Evolutionary conservation across 2,888 invertebrate genomes (phyloP).

Genomic region (Rosalia funebris): DNA sequence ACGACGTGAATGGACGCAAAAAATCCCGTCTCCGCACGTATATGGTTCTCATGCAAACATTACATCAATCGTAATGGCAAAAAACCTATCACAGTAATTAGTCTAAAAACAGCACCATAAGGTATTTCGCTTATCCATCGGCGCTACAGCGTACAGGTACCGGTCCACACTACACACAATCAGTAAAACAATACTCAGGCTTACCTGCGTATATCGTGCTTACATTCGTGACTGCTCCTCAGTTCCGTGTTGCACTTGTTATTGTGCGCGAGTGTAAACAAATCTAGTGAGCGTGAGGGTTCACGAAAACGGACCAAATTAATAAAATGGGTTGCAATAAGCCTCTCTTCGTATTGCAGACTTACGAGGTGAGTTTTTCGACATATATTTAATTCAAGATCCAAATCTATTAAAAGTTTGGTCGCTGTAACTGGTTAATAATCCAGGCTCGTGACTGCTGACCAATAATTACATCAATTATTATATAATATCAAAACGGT

Average conservation of each 20-base stretch:
- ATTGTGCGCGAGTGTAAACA: slow-evolving; percentile 8
- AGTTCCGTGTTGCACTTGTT: slow-evolving; percentile 15
- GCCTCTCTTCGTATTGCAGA: slow-evolving; percentile 70
- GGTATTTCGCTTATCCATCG: neutral
- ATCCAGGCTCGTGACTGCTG: neutral
- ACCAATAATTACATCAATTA: neutral
- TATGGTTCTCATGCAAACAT: too few relatives aligned
- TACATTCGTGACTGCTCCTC: slow-evolving; percentile 13
- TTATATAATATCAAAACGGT: too few relatives aligned
- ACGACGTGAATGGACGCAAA: too few relatives aligned
- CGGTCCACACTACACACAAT: neutral
- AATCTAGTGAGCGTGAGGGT: slow-evolving; percentile 7
- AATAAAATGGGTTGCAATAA: slow-evolving; percentile 51
- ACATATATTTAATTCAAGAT: too few relatives aligned
- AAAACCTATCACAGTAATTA: too few relatives aligned
- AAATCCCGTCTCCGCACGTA: too few relatives aligned
- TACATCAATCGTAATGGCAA: too few relatives aligned
- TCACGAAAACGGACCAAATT: neutral
- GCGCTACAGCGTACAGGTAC: neutral
- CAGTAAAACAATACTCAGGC: slow-evolving; percentile 18
- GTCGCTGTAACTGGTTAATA: neutral
- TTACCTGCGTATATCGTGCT: slow-evolving; percentile 15
- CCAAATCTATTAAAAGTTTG: too few relatives aligned
- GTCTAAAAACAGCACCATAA: too few relatives aligned
- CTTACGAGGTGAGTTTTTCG: slow-evolving; percentile 72